Percentiles rank a stretch among this genome's conserved stretches.
Evolutionary conservation across 2,797 vertebrate species (phyloP).

Genomic region (Poecile montanus): DNA sequence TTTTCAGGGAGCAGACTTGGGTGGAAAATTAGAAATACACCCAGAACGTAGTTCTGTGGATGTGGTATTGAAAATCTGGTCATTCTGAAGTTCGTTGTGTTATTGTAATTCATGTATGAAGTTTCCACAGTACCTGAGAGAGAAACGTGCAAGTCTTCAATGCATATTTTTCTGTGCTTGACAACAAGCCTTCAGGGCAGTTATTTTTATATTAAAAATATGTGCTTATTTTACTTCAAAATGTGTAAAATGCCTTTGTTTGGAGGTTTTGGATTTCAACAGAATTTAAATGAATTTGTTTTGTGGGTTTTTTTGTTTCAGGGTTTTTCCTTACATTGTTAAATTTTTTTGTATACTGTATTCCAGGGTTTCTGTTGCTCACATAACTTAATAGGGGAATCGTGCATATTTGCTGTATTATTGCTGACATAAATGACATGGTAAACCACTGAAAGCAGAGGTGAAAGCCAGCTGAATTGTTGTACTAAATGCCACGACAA

Average conservation of each 20-base stretch:
- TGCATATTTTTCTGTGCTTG: background rate
- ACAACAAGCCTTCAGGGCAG: background rate
- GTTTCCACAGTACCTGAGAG: background rate
- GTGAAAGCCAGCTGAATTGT: background rate
- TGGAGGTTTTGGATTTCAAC: no score
- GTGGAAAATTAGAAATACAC: background rate
- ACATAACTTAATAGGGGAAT: background rate
- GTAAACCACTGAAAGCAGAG: background rate
- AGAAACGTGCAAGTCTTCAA: background rate
- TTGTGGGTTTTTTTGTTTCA: background rate
- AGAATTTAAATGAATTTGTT: background rate
- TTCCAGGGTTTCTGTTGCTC: background rate
- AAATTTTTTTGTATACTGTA: background rate
- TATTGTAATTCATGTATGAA: background rate
- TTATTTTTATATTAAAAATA: background rate
- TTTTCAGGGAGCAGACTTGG: background rate
- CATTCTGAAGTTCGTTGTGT: accelerated
- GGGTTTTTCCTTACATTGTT: accelerated
- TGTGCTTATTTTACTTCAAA: background rate
- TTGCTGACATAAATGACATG: background rate
- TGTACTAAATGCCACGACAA: background rate
- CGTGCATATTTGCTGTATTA: background rate
- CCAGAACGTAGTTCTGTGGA: accelerated
- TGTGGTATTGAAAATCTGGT: background rate
- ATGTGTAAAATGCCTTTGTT: background rate